Conservation (phyloP, 2,797 vertebrate genomes). For the Takifugu rubripes region DNA sequence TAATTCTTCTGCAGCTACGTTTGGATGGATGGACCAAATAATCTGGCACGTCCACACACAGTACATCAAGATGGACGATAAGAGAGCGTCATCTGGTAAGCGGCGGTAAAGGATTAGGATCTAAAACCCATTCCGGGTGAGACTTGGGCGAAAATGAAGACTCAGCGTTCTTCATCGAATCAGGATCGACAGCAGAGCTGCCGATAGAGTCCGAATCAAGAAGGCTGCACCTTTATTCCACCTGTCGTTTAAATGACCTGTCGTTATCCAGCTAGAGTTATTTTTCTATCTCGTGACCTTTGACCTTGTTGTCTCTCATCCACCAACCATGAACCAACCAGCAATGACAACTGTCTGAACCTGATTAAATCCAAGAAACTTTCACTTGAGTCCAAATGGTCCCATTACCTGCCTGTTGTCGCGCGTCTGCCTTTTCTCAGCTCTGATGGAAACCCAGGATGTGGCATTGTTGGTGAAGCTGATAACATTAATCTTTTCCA, state of each 20-base stretch:
- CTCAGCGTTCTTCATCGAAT: no score
- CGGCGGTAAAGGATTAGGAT: no score
- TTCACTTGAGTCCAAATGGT: neutral
- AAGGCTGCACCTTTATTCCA: no score
- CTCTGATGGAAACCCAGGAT: conserved; percentile 13
- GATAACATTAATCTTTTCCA: conserved; percentile 16
- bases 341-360: no score
- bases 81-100: no score
- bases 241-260: no score
- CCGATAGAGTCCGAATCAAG: no score
- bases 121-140: no score
- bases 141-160: no score
- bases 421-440: no score
- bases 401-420: neutral
- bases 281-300: neutral
- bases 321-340: no score
- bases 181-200: no score
- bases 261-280: neutral
- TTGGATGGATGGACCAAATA: conserved; percentile 40
- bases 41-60: conserved; percentile 22
- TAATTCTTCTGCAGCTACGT: conserved; percentile 42
- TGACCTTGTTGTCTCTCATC: neutral
- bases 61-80: conserved; percentile 1
- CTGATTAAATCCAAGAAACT: neutral
- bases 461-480: conserved; percentile 1